Evolutionary conservation across 2,888 invertebrate genomes (phyloP).

Genomic region (Amphipoea oculea): DNA sequence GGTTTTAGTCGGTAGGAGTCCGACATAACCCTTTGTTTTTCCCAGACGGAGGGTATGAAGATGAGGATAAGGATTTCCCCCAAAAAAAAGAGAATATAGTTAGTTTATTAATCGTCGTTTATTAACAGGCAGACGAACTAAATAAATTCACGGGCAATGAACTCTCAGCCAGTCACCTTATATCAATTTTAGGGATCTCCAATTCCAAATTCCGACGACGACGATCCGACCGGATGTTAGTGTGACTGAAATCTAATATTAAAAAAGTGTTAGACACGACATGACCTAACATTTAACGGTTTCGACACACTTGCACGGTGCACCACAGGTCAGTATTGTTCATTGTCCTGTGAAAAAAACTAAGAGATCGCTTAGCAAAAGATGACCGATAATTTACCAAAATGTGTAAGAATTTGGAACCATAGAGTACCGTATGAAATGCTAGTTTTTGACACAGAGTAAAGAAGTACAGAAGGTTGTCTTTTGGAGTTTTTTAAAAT

Average conservation of each 20-base stretch:
- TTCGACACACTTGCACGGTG: conserved; percentile 16
- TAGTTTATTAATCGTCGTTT: background rate
- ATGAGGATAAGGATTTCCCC: no score
- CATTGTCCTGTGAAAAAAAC: conserved; percentile 14
- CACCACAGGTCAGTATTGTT: background rate
- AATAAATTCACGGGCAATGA: background rate
- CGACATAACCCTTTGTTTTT: no score
- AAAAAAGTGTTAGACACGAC: conserved; percentile 12
- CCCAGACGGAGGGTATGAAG: no score
- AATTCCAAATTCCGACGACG: background rate
- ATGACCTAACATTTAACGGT: conserved; percentile 31
- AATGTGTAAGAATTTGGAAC: conserved; percentile 48
- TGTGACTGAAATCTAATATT: conserved; percentile 23
- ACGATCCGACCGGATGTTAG: conserved; percentile 17
- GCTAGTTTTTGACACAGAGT: conserved; percentile 19
- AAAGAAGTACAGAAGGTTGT: conserved; percentile 18
- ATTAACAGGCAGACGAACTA: background rate
- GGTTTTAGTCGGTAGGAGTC: background rate
- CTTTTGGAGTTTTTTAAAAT: background rate
- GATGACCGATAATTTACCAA: conserved; percentile 43
- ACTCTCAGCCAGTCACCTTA: conserved; percentile 16
- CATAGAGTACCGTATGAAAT: conserved; percentile 52
- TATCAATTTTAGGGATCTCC: conserved; percentile 21
- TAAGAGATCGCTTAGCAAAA: conserved; percentile 7
- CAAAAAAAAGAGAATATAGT: background rate